Percentiles rank a stretch among this genome's conserved stretches.
Conservation (phyloP, 2,888 invertebrate species). For the Melieria picta region DNA sequence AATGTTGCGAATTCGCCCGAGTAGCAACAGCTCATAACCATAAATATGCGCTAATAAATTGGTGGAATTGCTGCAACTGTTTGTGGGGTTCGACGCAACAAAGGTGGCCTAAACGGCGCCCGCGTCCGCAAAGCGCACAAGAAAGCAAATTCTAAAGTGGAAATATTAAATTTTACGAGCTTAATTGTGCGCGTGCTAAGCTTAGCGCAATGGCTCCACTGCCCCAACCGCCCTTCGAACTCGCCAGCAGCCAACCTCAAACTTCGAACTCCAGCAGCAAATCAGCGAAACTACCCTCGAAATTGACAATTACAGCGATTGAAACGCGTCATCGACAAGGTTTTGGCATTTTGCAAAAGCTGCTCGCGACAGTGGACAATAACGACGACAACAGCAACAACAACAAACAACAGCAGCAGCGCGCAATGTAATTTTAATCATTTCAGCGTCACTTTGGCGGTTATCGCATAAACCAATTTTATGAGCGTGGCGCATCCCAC, state of each 20-base stretch:
- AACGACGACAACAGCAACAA: slow-evolving; percentile 2
- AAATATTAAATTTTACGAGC: slow-evolving; percentile 43
- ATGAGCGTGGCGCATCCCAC: slow-evolving; percentile 12
- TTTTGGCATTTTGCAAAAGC: slow-evolving; percentile 7
- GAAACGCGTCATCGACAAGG: background rate
- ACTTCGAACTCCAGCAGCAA: background rate
- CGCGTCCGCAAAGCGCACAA: background rate
- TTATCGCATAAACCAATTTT: slow-evolving; percentile 35
- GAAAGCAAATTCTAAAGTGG: slow-evolving; percentile 31
- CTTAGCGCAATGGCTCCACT: slow-evolving; percentile 24
- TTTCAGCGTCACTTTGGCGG: slow-evolving; percentile 36
- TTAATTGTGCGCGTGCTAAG: slow-evolving; percentile 41
- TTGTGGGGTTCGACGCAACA: slow-evolving; percentile 1
- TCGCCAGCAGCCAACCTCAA: background rate
- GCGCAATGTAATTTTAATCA: slow-evolving; percentile 31
- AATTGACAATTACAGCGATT: slow-evolving; percentile 21
- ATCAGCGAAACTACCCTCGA: slow-evolving; percentile 26
- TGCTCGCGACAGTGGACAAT: slow-evolving; percentile 25
- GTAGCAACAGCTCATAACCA: slow-evolving; percentile 27
- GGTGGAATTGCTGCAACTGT: background rate
- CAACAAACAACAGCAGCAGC: background rate
- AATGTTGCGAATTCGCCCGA: too few relatives aligned
- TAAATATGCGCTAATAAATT: slow-evolving; percentile 37
- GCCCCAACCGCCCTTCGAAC: background rate
- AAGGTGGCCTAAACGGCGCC: slow-evolving; percentile 19